These are phyloP conservation scores for Talpa occidentalis DNA, from an alignment of 2,113 vertebrate species.

Conservation along the genomic window DNA sequence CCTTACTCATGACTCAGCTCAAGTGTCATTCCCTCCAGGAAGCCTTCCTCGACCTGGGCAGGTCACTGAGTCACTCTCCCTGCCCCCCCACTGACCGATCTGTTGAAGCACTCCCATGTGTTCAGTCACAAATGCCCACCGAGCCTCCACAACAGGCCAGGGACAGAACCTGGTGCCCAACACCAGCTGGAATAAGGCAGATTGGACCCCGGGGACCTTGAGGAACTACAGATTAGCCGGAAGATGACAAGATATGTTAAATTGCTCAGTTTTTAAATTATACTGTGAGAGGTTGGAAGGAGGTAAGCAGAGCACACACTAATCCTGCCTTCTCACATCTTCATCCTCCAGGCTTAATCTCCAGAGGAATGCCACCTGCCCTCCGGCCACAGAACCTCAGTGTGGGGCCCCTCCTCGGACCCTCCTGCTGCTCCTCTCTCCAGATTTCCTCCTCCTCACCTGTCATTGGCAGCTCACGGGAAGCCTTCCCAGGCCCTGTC, in stretches of 20 bases:
- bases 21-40: not conserved
- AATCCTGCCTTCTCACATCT: not conserved
- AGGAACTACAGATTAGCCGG: not conserved
- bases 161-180: not conserved
- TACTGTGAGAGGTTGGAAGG: no score
- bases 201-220: accelerated
- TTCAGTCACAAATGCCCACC: not conserved
- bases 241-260: not conserved
- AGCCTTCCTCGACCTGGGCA: not conserved
- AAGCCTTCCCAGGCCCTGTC: not conserved
- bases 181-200: not conserved
- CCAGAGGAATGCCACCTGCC: accelerated
- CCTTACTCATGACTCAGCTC: not conserved
- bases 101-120: not conserved
- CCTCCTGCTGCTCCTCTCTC: not conserved
- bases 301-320: not conserved
- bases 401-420: not conserved
- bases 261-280: not conserved
- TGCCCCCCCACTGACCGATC: not conserved
- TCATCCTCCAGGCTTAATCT: not conserved
- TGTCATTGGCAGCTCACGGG: not conserved
- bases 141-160: not conserved
- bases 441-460: not conserved
- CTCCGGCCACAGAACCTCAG: not conserved
- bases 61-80: not conserved